Evolutionary conservation across 2,888 invertebrate species (phyloP), one percentile per base, ranked within the genome.

Genomic region (Drosophila testacea): DNA sequence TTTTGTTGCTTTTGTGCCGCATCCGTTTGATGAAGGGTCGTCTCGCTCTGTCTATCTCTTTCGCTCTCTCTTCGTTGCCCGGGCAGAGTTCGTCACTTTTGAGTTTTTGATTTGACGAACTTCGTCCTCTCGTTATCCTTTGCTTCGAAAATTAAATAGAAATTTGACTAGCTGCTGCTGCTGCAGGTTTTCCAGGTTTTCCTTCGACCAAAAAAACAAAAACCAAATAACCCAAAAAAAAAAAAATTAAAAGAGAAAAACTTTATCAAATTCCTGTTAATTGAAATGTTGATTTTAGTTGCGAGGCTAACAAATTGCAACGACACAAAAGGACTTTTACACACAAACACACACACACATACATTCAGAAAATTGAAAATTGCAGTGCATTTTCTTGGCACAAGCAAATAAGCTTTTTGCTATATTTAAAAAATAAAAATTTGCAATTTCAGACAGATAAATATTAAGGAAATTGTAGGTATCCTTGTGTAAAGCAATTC

Each of bases 51-150:
- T 22, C 22, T 22, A 22, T 22, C 22, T 22, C 22, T 22, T 2
- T 22, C 22, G 1, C 22, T 22, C 22, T 22, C 22, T 11, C 32
- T 28, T 34, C 42, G 16, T 13, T 28, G 41, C 10, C 51, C 38
- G 70, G 46, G 46, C 72, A 73, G 83, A 86, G 86, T 83, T 86
- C 86, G 80, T 86, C 82, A 81, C 76, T 79, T 80, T 78, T 82
- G 73, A 83, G 79, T 80, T 86, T 86, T 79, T 73, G 74, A 72
- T 69, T 80, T 86, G 82, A 82, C 86, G 88, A 83, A 83, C 83
- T 86, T 81, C 66, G 71, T 71, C 75, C 77, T 52, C 59, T 66
- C 66, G 55, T 52, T 77, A 59, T 60, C 46, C 67, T 60, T 22
- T 22, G 54, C 28, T 30, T 54, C 66, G 38, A 52, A 73, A 77